Conservation (phyloP, 2,888 invertebrate genomes). For the Anthoptus insignis region DNA sequence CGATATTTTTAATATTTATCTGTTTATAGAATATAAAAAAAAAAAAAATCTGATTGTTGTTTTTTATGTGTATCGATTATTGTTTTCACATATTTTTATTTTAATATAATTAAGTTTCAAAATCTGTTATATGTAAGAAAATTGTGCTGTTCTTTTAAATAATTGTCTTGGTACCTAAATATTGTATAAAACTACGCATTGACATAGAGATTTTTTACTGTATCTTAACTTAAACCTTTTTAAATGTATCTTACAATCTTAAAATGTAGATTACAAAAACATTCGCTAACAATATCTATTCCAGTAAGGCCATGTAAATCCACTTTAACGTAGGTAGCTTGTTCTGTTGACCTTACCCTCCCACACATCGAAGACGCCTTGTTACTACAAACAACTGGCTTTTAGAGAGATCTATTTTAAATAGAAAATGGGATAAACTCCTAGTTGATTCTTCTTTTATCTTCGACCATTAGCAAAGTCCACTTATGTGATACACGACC, state of each 20-base stretch:
- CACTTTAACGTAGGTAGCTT: slow-evolving; percentile 34
- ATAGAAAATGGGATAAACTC: slow-evolving; percentile 35
- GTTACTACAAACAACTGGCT: slow-evolving; percentile 42
- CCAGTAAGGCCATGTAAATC: slow-evolving; percentile 33
- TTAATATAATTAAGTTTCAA: too few species aligned
- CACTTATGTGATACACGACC: slow-evolving; percentile 25
- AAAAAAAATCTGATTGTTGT: too few species aligned
- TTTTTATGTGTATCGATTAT: too few species aligned
- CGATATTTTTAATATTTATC: too few species aligned
- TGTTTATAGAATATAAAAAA: too few species aligned
- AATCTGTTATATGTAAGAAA: too few species aligned
- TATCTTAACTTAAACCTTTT: not conserved
- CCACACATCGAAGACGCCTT: slow-evolving; percentile 44
- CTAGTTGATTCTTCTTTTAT: slow-evolving; percentile 35
- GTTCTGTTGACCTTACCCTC: slow-evolving; percentile 37
- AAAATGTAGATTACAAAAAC: slow-evolving; percentile 34
- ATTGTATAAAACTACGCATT: too few species aligned
- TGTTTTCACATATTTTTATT: too few species aligned
- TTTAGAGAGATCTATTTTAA: slow-evolving; percentile 38
- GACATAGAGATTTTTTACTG: too few species aligned
- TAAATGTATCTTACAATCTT: slow-evolving; percentile 18
- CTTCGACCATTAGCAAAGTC: slow-evolving; percentile 28
- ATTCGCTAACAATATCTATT: slow-evolving; percentile 24
- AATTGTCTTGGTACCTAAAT: too few species aligned
- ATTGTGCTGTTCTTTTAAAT: too few species aligned